A percentile compares a stretch with the other conserved stretches of the same genome.
phyloP scores from a whole-genome alignment of 1,140 invertebrate species.

The Eumeta japonica region DNA sequence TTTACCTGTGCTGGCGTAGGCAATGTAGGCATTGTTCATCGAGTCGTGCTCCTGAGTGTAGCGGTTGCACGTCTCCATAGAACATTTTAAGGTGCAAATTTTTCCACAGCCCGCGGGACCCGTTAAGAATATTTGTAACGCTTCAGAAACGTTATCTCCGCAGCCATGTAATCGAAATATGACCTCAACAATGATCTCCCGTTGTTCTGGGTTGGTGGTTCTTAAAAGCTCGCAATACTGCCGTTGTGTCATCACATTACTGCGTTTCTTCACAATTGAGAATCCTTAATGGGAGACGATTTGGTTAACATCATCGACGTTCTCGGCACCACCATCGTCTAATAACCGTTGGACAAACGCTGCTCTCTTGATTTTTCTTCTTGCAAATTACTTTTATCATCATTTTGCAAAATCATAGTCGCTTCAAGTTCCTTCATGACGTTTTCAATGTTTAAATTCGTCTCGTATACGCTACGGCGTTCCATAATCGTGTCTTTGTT shows the following conservation, averaged over 20 bases:
- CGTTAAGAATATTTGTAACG: conserved; percentile 26
- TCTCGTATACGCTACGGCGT: conserved; percentile 20
- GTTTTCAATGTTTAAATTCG: conserved; percentile 24
- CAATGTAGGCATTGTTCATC: conserved; percentile 11
- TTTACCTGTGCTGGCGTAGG: no score
- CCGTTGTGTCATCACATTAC: no score
- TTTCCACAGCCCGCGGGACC: conserved; percentile 27
- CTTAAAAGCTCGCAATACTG: conserved; percentile 15
- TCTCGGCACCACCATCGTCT: conserved; percentile 17
- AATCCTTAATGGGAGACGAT: conserved; percentile 13
- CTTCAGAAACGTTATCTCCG: conserved; percentile 5
- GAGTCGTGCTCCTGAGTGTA: conserved; percentile 11
- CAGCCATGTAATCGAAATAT: conserved; percentile 16
- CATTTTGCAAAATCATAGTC: conserved; percentile 22
- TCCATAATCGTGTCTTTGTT: conserved; percentile 29
- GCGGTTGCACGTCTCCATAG: no score
- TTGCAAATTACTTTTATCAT: conserved; percentile 15
- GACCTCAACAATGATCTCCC: conserved; percentile 15
- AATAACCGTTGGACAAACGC: conserved; percentile 17
- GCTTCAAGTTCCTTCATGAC: conserved; percentile 28
- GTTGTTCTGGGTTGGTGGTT: conserved; percentile 14
- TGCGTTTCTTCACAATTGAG: conserved; percentile 14
- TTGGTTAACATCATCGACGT: conserved; percentile 18
- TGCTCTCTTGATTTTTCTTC: conserved; percentile 16
- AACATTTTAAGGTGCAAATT: conserved; percentile 19